These are phyloP conservation scores for Polyommatus icarus DNA, from an alignment of 2,888 invertebrate species.

Conservation along the genomic window DNA sequence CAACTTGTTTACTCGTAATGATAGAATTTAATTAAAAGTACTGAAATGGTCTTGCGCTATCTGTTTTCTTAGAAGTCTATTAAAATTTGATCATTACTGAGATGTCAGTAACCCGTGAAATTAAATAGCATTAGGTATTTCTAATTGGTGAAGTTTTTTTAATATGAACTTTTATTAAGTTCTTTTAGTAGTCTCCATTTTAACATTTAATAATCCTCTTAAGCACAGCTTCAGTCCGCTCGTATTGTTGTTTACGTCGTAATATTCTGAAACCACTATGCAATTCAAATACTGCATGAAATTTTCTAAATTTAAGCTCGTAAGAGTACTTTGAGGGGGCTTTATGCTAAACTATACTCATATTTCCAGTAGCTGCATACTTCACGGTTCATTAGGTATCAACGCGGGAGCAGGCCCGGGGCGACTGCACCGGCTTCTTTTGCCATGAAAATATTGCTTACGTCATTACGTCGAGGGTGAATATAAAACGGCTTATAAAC, in stretches of 20 bases:
- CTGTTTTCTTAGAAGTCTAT: not conserved
- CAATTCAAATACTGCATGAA: not conserved
- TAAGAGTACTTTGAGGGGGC: constrained; percentile 45
- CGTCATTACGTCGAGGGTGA: constrained; percentile 31
- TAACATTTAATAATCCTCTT: not conserved
- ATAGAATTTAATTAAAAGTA: constrained; percentile 2
- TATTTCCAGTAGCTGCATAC: constrained; percentile 53
- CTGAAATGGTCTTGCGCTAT: not conserved
- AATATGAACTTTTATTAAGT: too few species aligned
- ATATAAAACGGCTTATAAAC: constrained; percentile 7
- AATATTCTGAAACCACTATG: constrained; percentile 1
- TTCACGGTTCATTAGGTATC: constrained; percentile 61
- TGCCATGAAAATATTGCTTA: constrained; percentile 27
- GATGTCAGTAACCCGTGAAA: not conserved
- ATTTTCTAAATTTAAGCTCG: constrained; percentile 9
- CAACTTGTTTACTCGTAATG: constrained; percentile 35
- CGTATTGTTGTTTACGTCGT: not conserved
- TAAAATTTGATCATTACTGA: not conserved
- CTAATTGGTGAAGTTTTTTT: not conserved
- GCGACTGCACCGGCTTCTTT: constrained; percentile 41
- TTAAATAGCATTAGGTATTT: not conserved
- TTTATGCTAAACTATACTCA: constrained; percentile 50
- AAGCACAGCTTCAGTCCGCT: not conserved
- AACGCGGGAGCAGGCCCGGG: constrained; percentile 39
- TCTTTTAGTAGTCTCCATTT: too few species aligned